A percentile compares a stretch with the other conserved stretches of the same genome.
phyloP scores from a whole-genome alignment of 2,113 vertebrate genomes.

The Indicator indicator region DNA sequence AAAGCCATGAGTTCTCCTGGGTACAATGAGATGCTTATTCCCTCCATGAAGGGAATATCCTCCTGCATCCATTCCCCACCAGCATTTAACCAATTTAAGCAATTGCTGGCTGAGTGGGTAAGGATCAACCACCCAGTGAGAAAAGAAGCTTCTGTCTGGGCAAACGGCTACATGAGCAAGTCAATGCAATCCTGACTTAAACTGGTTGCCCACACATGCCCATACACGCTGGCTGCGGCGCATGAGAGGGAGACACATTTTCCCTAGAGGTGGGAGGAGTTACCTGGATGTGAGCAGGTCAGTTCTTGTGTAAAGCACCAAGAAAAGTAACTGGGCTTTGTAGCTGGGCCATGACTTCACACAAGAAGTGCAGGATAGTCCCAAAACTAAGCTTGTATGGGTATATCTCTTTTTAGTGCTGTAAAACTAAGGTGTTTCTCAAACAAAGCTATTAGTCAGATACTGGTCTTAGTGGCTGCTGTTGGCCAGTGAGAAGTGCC shows the following conservation, averaged over 20 bases:
- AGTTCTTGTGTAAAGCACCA: background rate
- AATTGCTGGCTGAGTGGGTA: background rate
- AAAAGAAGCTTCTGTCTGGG: background rate
- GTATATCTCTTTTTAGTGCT: background rate
- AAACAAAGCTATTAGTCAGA: background rate
- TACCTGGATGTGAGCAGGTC: background rate
- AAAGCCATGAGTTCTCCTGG: background rate
- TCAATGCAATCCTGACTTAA: background rate
- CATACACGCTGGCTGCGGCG: background rate
- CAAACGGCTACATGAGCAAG: background rate
- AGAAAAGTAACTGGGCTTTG: background rate
- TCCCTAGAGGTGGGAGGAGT: background rate
- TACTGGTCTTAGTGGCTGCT: background rate
- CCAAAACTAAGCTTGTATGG: background rate
- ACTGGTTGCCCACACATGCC: fast-evolving
- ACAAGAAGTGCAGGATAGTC: background rate
- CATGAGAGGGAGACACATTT: background rate
- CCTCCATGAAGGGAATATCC: background rate
- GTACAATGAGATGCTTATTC: background rate
- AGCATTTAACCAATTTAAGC: background rate
- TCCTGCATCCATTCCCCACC: background rate
- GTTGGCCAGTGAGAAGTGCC: background rate
- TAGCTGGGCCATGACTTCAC: background rate
- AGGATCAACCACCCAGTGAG: background rate
- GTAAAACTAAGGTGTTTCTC: background rate